These are phyloP conservation scores for Drosophila saltans DNA, from an alignment of 1,140 invertebrate species.

Conservation along the genomic window DNA sequence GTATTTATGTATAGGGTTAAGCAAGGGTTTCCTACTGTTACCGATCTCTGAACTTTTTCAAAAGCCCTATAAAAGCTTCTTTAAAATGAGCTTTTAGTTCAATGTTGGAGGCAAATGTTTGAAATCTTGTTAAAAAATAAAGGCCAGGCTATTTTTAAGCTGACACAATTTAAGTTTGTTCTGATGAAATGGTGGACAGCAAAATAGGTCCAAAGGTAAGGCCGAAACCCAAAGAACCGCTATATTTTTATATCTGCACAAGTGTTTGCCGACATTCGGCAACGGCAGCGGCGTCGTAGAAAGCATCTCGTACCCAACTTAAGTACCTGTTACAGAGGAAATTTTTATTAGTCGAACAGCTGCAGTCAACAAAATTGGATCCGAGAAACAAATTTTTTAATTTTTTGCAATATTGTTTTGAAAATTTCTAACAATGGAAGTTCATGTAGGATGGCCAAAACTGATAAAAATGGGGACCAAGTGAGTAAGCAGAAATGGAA, in stretches of 20 bases:
- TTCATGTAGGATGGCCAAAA: conserved; percentile 55
- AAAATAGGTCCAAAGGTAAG: conserved; percentile 14
- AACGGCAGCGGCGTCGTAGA: background rate
- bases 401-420: background rate
- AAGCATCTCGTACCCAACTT: background rate
- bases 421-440: conserved; percentile 44
- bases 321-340: conserved; percentile 11
- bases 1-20: background rate
- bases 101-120: conserved; percentile 2
- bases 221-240: background rate
- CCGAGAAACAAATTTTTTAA: conserved; percentile 16
- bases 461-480: conserved; percentile 54
- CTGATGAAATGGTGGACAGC: background rate
- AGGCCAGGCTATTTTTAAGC: conserved; percentile 1
- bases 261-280: background rate
- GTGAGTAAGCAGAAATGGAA: conserved; percentile 41
- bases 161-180: background rate
- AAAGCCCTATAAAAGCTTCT: background rate
- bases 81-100: background rate
- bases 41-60: background rate
- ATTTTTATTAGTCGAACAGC: conserved; percentile 22
- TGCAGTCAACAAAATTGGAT: conserved; percentile 28
- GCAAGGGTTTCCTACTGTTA: background rate
- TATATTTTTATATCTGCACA: background rate
- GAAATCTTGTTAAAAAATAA: background rate